Percentiles rank a stretch among this genome's conserved stretches.
These are phyloP conservation scores for Psittacula cyanocephala DNA, from an alignment of 2,113 vertebrate species.

Conservation along the genomic window DNA sequence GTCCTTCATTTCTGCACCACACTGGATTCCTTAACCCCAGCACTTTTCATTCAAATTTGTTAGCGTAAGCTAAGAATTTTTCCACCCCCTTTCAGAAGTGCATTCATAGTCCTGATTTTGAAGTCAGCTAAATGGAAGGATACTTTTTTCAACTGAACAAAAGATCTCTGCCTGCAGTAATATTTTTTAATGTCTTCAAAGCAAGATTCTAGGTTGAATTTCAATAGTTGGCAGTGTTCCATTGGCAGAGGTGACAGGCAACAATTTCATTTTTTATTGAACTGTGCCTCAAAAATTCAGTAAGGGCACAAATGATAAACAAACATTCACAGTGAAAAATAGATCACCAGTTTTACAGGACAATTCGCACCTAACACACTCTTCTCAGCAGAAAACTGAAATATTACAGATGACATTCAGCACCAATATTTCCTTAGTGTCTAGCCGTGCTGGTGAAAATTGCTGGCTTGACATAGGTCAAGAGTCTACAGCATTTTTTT, in stretches of 20 bases:
- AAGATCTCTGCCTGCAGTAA: not conserved
- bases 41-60: not conserved
- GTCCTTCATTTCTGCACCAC: not conserved
- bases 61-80: not conserved
- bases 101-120: not conserved
- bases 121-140: not conserved
- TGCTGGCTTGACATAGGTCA: not conserved
- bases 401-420: not conserved
- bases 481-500: not conserved
- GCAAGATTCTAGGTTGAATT: not conserved
- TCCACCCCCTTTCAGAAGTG: not conserved
- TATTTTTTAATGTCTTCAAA: not conserved
- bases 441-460: not conserved
- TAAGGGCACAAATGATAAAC: not conserved
- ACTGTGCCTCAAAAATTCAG: conserved; percentile 7
- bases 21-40: not conserved
- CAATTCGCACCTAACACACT: not conserved
- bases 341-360: not conserved
- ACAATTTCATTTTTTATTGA: conserved; percentile 21
- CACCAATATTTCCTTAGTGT: not conserved
- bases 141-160: not conserved
- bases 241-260: not conserved
- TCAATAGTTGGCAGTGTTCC: not conserved
- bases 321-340: not conserved
- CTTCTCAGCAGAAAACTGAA: not conserved